Evolutionary conservation across 2,888 invertebrate genomes (phyloP).

Genomic region (Cristatella mucedo): DNA sequence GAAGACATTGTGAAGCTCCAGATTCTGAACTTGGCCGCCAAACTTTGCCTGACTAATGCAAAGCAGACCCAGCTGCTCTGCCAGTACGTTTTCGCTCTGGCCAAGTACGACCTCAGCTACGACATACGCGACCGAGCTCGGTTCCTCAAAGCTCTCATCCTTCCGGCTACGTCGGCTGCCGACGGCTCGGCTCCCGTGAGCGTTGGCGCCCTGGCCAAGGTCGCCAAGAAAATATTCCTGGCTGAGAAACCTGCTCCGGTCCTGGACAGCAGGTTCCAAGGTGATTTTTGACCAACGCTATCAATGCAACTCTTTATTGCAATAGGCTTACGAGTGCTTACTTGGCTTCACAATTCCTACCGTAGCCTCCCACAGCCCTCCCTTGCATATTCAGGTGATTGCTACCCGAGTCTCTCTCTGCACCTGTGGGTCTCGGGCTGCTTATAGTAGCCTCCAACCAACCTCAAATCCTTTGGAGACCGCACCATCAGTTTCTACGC

Average conservation of each 20-base stretch:
- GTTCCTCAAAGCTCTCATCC: conserved; percentile 64
- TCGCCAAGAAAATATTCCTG: conserved; percentile 69
- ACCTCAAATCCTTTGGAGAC: too few species aligned
- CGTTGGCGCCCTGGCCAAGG: conserved; percentile 45
- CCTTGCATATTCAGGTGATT: too few species aligned
- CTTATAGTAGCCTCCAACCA: too few species aligned
- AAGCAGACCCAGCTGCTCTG: conserved; percentile 69
- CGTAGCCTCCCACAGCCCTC: too few species aligned
- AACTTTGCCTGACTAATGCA: conserved; percentile 71
- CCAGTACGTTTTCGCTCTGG: conserved; percentile 79
- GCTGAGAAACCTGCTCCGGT: conserved; percentile 84
- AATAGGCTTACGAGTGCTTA: too few species aligned
- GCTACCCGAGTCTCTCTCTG: too few species aligned
- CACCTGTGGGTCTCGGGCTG: too few species aligned
- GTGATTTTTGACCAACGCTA: conserved; percentile 19
- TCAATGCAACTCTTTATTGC: too few species aligned
- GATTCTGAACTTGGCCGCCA: conserved; percentile 80
- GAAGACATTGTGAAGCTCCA: conserved; percentile 90
- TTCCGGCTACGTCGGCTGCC: conserved; percentile 46
- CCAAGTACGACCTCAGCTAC: conserved; percentile 91
- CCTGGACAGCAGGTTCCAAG: conserved; percentile 51
- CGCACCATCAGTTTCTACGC: too few species aligned
- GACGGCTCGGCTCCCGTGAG: too few species aligned
- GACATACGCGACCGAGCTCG: conserved; percentile 89
- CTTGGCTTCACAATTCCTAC: too few species aligned